Evolutionary conservation across 2,888 invertebrate species (phyloP), one percentile per base, ranked within the genome.

Genomic region (Limulus polyphemus): DNA sequence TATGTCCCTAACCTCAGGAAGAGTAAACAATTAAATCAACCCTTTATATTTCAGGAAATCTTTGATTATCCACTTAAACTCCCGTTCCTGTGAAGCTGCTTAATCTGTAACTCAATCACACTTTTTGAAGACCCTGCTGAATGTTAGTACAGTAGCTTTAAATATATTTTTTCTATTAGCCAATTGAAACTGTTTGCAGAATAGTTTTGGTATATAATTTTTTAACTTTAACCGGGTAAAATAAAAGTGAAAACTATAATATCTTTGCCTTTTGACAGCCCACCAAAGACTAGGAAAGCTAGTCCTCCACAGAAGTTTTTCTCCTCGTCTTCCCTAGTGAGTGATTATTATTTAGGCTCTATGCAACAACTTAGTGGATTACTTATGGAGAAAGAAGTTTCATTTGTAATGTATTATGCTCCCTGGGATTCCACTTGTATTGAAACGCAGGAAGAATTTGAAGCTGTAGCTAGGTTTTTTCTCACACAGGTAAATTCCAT

Each of bases 381-480:
- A 63, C 81, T 87, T 0, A 79, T 82, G 9, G 77, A 79, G 62
- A 83, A 84, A 3, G 92, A 92, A 75, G 77, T 91, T 9, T 84
- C 90, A 50, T 85, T 94, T 77, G 83, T 93, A 46, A 90, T 93
- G 85, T 93, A 90, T 75, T 94, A 95, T 79, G 93, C 93, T 11
- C 91, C 94, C 0, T 95, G 94, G 94, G 90, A 91, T 79, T 87
- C 90, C 0, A 87, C 90, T 73, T 88, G 88, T 70, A 86, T 89
- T 74, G 80, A 81, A 72, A 83, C 86, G 0, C 80, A 85, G 60
- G 77, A 81, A 62, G 86, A 90, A 72, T 89, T 89, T 79, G 85
- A 87, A 71, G 81, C 80, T 70, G 85, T 86, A 61, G 88, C 90
- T 3, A 78, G 78, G 71, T 80, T 84, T 71, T 82, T 86, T 77